Evolutionary conservation across 2,797 vertebrate species (phyloP).

Genomic region (Staurois parvus): DNA sequence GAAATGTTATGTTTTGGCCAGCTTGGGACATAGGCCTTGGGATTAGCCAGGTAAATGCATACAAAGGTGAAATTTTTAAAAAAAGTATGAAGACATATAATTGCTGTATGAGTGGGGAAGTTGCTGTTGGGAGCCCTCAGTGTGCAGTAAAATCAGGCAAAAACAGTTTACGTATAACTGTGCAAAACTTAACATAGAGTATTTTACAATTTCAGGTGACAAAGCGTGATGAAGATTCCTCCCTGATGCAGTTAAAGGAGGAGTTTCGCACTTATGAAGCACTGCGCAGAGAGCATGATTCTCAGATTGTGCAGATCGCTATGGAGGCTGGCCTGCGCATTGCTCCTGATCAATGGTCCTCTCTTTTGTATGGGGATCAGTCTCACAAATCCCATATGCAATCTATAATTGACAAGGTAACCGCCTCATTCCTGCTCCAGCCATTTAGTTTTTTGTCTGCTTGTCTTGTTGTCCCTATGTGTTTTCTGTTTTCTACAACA

Average conservation of each 20-base stretch:
- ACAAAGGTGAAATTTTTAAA: no score
- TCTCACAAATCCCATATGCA: slow-evolving; percentile 99
- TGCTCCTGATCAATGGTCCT: slow-evolving; percentile 99
- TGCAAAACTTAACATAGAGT: neutral
- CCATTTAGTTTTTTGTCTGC: neutral
- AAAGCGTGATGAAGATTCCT: slow-evolving; percentile 97
- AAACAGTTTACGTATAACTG: no score
- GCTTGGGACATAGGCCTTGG: no score
- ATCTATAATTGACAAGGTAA: slow-evolving; percentile 98
- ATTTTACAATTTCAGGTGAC: slow-evolving; percentile 83
- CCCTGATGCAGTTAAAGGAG: slow-evolving; percentile 97
- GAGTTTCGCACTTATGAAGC: slow-evolving; percentile 98
- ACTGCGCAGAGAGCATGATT: slow-evolving; percentile 93
- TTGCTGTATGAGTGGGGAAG: no score
- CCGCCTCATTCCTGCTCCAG: slow-evolving; percentile 55
- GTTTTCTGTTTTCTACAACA: neutral
- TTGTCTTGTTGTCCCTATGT: neutral
- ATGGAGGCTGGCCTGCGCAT: slow-evolving; percentile 98
- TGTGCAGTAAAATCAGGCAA: no score
- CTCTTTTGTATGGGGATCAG: slow-evolving; percentile 95
- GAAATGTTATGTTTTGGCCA: no score
- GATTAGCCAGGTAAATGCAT: no score
- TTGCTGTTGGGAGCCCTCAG: no score
- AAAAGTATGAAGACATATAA: no score
- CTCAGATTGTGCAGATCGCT: slow-evolving; percentile 98